Base-by-base conservation (phyloP, 2,888 invertebrate genomes). In the Morpho achilles region DNA sequence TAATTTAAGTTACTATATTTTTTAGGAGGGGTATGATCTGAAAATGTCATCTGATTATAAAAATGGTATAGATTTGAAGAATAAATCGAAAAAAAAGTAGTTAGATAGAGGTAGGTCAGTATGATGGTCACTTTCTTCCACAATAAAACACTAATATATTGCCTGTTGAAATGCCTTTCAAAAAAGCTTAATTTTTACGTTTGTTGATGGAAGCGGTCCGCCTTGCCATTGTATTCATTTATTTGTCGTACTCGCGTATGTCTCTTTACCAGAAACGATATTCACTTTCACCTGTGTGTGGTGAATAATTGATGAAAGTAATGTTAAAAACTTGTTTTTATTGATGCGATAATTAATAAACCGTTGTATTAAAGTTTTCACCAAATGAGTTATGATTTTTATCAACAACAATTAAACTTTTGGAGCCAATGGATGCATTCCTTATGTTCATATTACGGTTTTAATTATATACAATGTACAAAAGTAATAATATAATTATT, bases 111-210 rank as follows among this genome's bases (percentile, higher is more conserved):
- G 16, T 16, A 16, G 16, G 16, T 78, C 0, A 32, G 3, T 5
- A 32, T 5, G 73, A 82, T 77, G 73, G 79, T 74, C 75, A 87
- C 87, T 87, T 88, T 87, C 87, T 78, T 87, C 77, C 58, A 55
- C 45, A 46, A 64, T 69, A 77, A 76, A 76, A 79, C 77, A 67
- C 69, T 32, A 32, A 71, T 70, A 75, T 68, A 73, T 72, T 74
- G 70, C 66, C 61, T 48, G 59, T 58, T 58, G 60, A 74, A 74
- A 72, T 72, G 76, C 66, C 68, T 56, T 68, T 64, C 68, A 72
- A 80, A 86, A 85, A 86, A 85, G 77, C 79, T 85, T 77, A 80
- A 88, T 87, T 87, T 84, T 82, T 75, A 82, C 80, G 85, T 73
- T 63, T 79, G 77, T 79, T 79, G 61, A 60, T 55, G 39, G 60